Percentiles rank a stretch among this genome's conserved stretches.
These are phyloP conservation scores for Molorchus minor DNA, from an alignment of 2,888 invertebrate species.

Conservation along the genomic window DNA sequence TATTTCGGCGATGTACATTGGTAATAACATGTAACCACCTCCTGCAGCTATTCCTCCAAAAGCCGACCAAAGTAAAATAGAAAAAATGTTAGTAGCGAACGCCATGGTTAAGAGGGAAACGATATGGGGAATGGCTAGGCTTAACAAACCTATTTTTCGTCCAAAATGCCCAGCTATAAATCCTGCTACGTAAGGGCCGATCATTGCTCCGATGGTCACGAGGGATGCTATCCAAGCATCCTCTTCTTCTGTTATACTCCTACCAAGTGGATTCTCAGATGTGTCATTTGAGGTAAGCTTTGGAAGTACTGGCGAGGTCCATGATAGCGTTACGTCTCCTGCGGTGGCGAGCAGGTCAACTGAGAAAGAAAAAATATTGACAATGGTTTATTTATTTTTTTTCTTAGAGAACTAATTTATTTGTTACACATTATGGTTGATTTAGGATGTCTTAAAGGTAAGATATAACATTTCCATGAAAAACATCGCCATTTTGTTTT, in stretches of 20 bases:
- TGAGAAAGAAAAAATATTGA: slow-evolving; percentile 40
- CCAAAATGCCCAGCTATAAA: slow-evolving; percentile 72
- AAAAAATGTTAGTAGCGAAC: slow-evolving; percentile 34
- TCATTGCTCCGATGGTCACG: slow-evolving; percentile 62
- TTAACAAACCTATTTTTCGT: slow-evolving; percentile 72
- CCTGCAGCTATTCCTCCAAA: slow-evolving; percentile 71
- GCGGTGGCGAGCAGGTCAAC: slow-evolving; percentile 47
- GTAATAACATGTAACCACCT: slow-evolving; percentile 76
- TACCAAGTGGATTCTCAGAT: slow-evolving; percentile 54
- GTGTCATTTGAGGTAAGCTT: slow-evolving; percentile 47
- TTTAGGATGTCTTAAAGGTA: too few relatives aligned
- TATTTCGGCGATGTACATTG: slow-evolving; percentile 88
- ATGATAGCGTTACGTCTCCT: slow-evolving; percentile 46
- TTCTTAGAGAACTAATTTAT: too few relatives aligned
- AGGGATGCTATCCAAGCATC: slow-evolving; percentile 65
- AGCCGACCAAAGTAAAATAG: slow-evolving; percentile 58
- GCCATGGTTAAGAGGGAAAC: slow-evolving; percentile 40
- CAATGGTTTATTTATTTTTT: too few relatives aligned
- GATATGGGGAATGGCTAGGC: slow-evolving; percentile 52
- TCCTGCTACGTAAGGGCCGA: slow-evolving; percentile 75
- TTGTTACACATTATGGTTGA: too few relatives aligned
- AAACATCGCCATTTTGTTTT: too few relatives aligned
- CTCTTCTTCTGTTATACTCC: slow-evolving; percentile 54
- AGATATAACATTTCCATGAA: too few relatives aligned
- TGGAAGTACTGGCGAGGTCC: slow-evolving; percentile 47